A percentile compares a stretch with the other conserved stretches of the same genome.
phyloP scores from a whole-genome alignment of 2,797 vertebrate genomes.

The Spinibarbus caldwelli region DNA sequence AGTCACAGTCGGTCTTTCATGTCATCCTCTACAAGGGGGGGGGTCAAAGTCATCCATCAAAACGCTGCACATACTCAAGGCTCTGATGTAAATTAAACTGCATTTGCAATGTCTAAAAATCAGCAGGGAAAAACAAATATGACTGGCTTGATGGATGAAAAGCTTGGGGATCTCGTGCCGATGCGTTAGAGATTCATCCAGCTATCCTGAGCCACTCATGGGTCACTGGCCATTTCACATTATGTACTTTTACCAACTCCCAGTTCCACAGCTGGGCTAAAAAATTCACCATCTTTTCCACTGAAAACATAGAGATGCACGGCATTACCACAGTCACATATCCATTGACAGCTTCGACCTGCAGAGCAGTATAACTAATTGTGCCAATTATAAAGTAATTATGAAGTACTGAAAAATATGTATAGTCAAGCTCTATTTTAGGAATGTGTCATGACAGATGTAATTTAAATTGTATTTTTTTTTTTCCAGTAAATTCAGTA shows the following conservation, averaged over 20 bases:
- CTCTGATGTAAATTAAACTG: slow-evolving; percentile 78
- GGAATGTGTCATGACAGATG: slow-evolving; percentile 32
- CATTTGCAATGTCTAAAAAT: slow-evolving; percentile 83
- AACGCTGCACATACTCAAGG: slow-evolving; percentile 71
- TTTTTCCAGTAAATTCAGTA: slow-evolving; percentile 36
- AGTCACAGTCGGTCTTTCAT: slow-evolving; percentile 58
- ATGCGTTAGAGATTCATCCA: slow-evolving; percentile 75
- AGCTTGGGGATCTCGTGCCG: slow-evolving; percentile 68
- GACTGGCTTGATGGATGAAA: slow-evolving; percentile 85
- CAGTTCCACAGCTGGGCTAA: slow-evolving; percentile 57
- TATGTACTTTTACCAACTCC: slow-evolving; percentile 47
- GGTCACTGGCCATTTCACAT: slow-evolving; percentile 69
- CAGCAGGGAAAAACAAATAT: slow-evolving; percentile 81
- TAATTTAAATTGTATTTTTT: slow-evolving; percentile 28
- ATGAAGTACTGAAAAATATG: background rate
- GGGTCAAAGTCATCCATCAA: slow-evolving; percentile 89
- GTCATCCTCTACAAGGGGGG: slow-evolving; percentile 76
- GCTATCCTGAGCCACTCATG: slow-evolving; percentile 68
- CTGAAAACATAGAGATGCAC: slow-evolving; percentile 1
- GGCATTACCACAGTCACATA: background rate
- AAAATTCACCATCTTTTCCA: slow-evolving; percentile 43
- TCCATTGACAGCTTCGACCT: background rate
- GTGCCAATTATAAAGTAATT: background rate
- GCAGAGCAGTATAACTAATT: background rate
- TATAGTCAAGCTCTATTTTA: background rate